Evolutionary conservation across 2,113 vertebrate genomes (phyloP).

Genomic region (Tetrao urogallus): DNA sequence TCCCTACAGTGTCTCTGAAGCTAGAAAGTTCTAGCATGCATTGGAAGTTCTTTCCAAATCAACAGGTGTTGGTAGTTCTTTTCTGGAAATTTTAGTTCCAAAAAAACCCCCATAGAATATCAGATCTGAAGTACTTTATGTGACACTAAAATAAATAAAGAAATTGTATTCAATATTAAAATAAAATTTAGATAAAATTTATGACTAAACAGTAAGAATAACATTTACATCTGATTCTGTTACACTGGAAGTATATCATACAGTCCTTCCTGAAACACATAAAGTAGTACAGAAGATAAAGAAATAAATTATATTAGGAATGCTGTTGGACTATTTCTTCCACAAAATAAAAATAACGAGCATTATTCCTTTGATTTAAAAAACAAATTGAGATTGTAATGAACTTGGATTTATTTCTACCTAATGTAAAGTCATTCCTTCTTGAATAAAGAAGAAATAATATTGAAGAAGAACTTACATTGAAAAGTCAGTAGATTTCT

Average conservation of each 20-base stretch:
- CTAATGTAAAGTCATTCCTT: not conserved
- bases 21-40: not conserved
- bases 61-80: not conserved
- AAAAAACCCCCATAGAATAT: rapidly evolving
- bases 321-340: not conserved
- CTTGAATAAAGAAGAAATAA: not conserved
- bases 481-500: not conserved
- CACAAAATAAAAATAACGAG: not conserved
- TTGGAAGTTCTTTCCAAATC: not conserved
- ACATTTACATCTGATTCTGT: not conserved
- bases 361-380: not conserved
- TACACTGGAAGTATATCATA: not conserved
- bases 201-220: not conserved
- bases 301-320: not conserved
- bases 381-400: not conserved
- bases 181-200: not conserved
- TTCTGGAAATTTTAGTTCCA: not conserved
- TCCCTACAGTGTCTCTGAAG: not conserved
- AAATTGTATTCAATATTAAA: not conserved
- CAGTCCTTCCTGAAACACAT: not conserved
- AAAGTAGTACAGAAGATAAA: not conserved
- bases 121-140: not conserved
- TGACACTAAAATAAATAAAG: not conserved
- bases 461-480: not conserved
- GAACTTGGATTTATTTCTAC: not conserved